Evolutionary conservation across 2,888 invertebrate genomes (phyloP).

Genomic region (Lamproptera curius): DNA sequence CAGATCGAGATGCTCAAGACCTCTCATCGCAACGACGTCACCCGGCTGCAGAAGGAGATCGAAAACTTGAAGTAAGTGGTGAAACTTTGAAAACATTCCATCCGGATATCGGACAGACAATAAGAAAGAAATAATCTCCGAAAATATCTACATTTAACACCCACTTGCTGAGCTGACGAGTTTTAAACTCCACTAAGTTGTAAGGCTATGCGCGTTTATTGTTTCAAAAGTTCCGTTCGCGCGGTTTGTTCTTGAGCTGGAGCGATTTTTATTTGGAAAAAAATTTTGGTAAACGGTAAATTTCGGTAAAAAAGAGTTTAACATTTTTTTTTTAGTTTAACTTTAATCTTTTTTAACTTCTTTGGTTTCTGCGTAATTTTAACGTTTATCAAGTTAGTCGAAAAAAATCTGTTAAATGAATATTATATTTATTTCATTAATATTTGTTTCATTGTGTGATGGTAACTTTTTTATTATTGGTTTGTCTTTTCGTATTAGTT

Average conservation of each 20-base stretch:
- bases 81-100: too few species aligned
- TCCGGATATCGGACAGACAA: too few species aligned
- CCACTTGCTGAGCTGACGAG: constrained; percentile 23
- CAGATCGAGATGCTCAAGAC: constrained; percentile 49
- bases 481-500: too few species aligned
- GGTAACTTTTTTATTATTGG: too few species aligned
- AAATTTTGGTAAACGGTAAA: not conserved
- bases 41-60: constrained; percentile 48
- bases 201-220: constrained; percentile 1
- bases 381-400: too few species aligned
- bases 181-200: not conserved
- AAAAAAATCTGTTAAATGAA: too few species aligned
- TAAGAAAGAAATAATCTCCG: too few species aligned
- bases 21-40: constrained; percentile 43
- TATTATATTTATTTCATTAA: too few species aligned
- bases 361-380: too few species aligned
- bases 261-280: not conserved
- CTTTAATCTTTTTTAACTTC: not conserved
- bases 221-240: not conserved
- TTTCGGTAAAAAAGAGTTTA: not conserved
- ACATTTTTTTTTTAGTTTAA: not conserved
- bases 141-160: constrained; percentile 18
- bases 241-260: not conserved
- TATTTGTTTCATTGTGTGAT: too few species aligned
- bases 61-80: constrained; percentile 61